These are phyloP conservation scores for Loripinus fragilis DNA, from an alignment of 2,888 invertebrate species.

Conservation along the genomic window DNA sequence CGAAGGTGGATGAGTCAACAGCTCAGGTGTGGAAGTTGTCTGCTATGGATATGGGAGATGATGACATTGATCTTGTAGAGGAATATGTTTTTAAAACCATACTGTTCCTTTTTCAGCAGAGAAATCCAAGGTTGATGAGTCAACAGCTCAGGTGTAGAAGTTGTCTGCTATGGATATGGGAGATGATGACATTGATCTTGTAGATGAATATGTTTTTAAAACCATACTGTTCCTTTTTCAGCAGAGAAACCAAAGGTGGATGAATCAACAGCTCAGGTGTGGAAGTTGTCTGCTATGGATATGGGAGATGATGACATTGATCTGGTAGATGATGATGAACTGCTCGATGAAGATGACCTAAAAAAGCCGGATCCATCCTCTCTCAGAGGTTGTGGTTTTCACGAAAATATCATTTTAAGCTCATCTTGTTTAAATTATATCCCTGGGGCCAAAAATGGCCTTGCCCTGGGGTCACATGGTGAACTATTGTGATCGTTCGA, in stretches of 20 bases:
- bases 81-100: too few relatives aligned
- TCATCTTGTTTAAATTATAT: too few relatives aligned
- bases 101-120: constrained; percentile 26
- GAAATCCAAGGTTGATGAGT: constrained; percentile 39
- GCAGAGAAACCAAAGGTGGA: constrained; percentile 32
- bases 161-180: constrained; percentile 87
- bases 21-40: constrained; percentile 91
- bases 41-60: constrained; percentile 87
- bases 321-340: constrained; percentile 92
- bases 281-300: constrained; percentile 90
- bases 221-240: too few relatives aligned
- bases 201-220: too few relatives aligned
- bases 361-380: constrained; percentile 93
- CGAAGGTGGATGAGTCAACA: constrained; percentile 59
- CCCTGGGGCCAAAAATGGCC: too few relatives aligned
- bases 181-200: constrained; percentile 89
- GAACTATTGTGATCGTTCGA: too few relatives aligned
- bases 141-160: constrained; percentile 88
- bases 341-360: constrained; percentile 95
- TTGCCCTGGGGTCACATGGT: too few relatives aligned
- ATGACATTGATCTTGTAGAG: constrained; percentile 90
- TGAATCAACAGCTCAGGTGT: constrained; percentile 85
- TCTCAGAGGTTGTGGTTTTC: constrained; percentile 88
- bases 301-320: constrained; percentile 88
- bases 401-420: too few relatives aligned